Conservation (phyloP, 2,888 invertebrate genomes). For the Lysandra coridon region DNA sequence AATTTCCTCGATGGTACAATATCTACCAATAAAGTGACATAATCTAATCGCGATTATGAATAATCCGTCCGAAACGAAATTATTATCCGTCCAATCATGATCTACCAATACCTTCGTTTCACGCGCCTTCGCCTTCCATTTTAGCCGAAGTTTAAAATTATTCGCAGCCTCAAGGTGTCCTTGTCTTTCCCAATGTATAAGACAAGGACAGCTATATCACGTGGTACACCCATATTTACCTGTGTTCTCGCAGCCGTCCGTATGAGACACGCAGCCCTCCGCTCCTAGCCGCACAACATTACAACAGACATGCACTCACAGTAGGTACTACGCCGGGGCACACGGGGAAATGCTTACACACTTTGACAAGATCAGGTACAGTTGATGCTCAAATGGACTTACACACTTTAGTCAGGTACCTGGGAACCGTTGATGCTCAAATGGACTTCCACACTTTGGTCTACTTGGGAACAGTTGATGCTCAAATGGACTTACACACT, state of each 20-base stretch:
- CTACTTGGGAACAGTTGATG: too few relatives aligned
- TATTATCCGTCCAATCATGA: too few relatives aligned
- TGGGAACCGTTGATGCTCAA: too few relatives aligned
- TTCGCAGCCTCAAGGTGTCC: neutral
- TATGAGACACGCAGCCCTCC: slow-evolving; percentile 95
- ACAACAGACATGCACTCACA: slow-evolving; percentile 81
- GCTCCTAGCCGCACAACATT: slow-evolving; percentile 87
- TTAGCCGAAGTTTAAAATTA: neutral
- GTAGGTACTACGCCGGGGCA: slow-evolving; percentile 48
- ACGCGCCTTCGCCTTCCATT: too few relatives aligned
- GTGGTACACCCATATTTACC: slow-evolving; percentile 80
- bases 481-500: too few relatives aligned
- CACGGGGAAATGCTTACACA: slow-evolving; percentile 53
- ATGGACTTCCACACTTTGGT: too few relatives aligned
- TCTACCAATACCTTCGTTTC: too few relatives aligned
- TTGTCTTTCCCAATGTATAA: neutral
- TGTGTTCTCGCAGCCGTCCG: slow-evolving; percentile 96
- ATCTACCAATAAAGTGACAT: too few relatives aligned
- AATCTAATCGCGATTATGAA: too few relatives aligned
- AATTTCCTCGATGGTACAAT: too few relatives aligned
- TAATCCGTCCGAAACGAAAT: too few relatives aligned
- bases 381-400: neutral
- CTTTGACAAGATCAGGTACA: slow-evolving; percentile 33
- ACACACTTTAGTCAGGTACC: too few relatives aligned
- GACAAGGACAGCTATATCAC: neutral